phyloP scores from a whole-genome alignment of 2,797 vertebrate species.

The Tenualosa thibaudeaui region DNA sequence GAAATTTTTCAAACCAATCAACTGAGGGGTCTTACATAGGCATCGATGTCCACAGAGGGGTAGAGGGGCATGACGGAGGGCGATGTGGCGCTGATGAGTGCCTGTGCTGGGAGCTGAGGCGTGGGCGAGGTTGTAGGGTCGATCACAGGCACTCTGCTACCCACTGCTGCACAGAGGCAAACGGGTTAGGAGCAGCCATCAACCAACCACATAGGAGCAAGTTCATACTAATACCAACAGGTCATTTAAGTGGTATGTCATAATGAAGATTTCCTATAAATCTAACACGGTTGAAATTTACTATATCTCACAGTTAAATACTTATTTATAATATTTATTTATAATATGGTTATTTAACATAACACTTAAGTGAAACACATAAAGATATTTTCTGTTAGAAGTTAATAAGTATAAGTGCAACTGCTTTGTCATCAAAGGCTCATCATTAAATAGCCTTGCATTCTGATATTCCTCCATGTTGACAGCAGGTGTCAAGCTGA shows the following conservation, averaged over 20 bases:
- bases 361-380: neutral
- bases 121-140: slow-evolving; percentile 83
- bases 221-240: neutral
- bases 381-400: neutral
- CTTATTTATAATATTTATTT: too few relatives aligned
- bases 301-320: too few relatives aligned
- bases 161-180: slow-evolving; percentile 80
- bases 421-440: neutral
- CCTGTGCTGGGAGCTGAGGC: slow-evolving; percentile 84
- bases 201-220: neutral
- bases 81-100: slow-evolving; percentile 76
- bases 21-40: slow-evolving; percentile 83
- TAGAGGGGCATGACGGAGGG: slow-evolving; percentile 90
- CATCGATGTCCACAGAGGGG: slow-evolving; percentile 96
- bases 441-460: neutral
- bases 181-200: neutral
- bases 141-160: slow-evolving; percentile 89
- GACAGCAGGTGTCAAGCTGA: neutral
- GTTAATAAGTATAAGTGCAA: neutral
- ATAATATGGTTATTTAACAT: too few relatives aligned
- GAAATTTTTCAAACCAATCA: neutral
- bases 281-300: too few relatives aligned
- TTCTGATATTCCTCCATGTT: neutral
- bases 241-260: neutral
- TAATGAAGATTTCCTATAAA: neutral